phyloP scores from a whole-genome alignment of 2,113 vertebrate species.

The Epinephelus lanceolatus region DNA sequence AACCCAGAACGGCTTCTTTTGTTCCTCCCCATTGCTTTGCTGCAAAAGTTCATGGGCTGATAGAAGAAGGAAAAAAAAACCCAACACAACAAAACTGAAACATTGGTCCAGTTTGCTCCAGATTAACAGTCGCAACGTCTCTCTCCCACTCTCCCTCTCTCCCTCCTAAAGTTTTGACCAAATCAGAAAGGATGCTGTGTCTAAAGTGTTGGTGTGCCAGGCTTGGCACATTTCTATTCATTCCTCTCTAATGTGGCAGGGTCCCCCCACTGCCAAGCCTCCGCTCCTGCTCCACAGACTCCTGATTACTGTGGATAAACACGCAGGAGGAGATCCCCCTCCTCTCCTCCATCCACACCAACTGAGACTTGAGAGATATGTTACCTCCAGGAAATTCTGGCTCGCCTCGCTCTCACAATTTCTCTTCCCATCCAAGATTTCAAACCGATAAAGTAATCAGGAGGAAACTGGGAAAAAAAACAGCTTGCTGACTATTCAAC shows the following conservation, averaged over 20 bases:
- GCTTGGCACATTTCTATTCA: conserved; percentile 80
- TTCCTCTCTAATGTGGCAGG: conserved; percentile 80
- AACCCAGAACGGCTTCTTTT: conserved; percentile 93
- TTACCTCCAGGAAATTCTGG: conserved; percentile 82
- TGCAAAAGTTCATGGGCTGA: conserved; percentile 85
- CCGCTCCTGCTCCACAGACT: conserved; percentile 79
- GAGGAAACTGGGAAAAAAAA: conserved; percentile 42
- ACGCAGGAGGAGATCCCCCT: conserved; percentile 73
- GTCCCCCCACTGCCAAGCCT: conserved; percentile 75
- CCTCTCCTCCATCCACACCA: conserved; percentile 72
- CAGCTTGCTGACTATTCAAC: conserved; percentile 50
- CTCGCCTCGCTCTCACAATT: conserved; percentile 53
- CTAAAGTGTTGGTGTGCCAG: conserved; percentile 73
- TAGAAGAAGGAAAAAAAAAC: conserved; percentile 36
- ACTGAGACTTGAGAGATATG: conserved; percentile 77
- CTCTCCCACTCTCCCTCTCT: conserved; percentile 13
- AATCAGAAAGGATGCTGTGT: conserved; percentile 80
- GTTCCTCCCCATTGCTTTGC: conserved; percentile 92
- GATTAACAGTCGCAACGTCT: conserved; percentile 62
- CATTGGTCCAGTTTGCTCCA: conserved; percentile 71
- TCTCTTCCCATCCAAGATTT: conserved; percentile 76
- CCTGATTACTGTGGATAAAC: conserved; percentile 85
- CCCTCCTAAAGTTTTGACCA: conserved; percentile 72
- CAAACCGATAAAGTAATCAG: conserved; percentile 76
- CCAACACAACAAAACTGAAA: conserved; percentile 67